Conservation (phyloP, 2,797 vertebrate species). For the Furcifer pardalis region DNA sequence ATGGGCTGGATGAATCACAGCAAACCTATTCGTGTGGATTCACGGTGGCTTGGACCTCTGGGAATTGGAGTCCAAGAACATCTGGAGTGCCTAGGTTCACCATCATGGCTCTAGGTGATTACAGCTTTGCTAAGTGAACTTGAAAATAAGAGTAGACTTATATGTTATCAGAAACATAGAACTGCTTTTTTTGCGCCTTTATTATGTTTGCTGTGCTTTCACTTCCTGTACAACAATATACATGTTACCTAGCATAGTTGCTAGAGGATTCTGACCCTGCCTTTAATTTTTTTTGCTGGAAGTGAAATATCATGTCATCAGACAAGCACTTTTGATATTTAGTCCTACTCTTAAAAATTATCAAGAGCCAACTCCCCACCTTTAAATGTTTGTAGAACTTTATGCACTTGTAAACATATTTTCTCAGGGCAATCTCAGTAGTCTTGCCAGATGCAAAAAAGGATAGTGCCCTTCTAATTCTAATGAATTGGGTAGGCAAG, state of each 20-base stretch:
- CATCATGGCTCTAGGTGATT: no score
- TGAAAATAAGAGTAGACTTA: conserved; percentile 60
- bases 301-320: neutral
- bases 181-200: neutral
- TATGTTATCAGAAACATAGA: neutral
- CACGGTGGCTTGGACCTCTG: no score
- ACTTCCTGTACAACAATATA: neutral
- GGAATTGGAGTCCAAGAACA: no score
- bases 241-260: neutral
- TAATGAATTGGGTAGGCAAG: neutral
- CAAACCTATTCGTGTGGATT: no score
- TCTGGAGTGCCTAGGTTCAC: no score
- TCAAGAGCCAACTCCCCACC: conserved; percentile 54
- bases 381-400: conserved; percentile 57
- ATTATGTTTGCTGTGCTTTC: neutral
- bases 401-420: conserved; percentile 58
- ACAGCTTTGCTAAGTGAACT: conserved; percentile 73
- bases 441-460: neutral
- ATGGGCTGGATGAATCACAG: no score
- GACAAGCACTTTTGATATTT: neutral
- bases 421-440: conserved; percentile 65
- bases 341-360: neutral
- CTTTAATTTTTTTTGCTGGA: neutral
- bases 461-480: neutral
- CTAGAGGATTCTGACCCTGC: neutral